Evolutionary conservation across 2,113 vertebrate species (phyloP).

Genomic region (Pangasianodon hypophthalmus): DNA sequence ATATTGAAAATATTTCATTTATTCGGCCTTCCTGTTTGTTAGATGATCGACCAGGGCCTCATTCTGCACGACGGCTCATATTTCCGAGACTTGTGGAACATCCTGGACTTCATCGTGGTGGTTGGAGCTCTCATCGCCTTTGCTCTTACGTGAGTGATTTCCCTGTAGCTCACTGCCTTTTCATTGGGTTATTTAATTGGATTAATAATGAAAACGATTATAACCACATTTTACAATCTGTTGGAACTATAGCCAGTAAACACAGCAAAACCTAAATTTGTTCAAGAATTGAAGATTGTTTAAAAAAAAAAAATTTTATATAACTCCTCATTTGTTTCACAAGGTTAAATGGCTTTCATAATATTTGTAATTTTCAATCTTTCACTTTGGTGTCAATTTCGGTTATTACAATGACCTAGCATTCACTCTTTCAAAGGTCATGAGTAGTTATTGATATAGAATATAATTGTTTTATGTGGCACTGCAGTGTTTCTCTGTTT

Average conservation of each 20-base stretch:
- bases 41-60: conserved; percentile 99
- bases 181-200: background rate
- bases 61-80: conserved; percentile 96
- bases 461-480: background rate
- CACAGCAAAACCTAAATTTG: background rate
- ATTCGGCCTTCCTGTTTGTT: conserved; percentile 38
- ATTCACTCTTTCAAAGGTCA: background rate
- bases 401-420: background rate
- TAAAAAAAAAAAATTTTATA: background rate
- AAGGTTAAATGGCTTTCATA: background rate
- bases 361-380: background rate
- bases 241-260: background rate
- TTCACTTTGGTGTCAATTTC: background rate
- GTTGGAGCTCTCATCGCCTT: conserved; percentile 96
- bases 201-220: background rate
- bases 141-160: conserved; percentile 91
- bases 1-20: background rate
- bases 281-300: background rate
- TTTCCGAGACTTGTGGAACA: conserved; percentile 98
- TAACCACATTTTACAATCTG: background rate
- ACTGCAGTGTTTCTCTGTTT: background rate
- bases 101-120: conserved; percentile 97
- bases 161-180: background rate
- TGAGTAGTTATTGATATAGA: background rate
- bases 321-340: background rate